phyloP scores from a whole-genome alignment of 1,140 invertebrate species.

The Zaprionus africanus region DNA sequence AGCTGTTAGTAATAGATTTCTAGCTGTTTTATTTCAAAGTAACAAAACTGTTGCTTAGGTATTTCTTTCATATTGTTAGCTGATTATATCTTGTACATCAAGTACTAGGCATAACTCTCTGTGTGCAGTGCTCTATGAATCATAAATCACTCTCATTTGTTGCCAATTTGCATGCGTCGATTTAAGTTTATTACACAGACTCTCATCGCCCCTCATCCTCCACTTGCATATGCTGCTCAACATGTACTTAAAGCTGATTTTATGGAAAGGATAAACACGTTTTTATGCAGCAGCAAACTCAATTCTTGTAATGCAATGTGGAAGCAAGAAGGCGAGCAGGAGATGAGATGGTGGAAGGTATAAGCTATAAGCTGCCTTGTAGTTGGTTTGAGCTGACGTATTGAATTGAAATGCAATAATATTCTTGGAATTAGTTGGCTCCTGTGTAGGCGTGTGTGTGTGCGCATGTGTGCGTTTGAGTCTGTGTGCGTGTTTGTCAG shows the following conservation, averaged over 20 bases:
- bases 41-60: background rate
- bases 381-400: conserved; percentile 13
- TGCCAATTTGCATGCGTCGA: background rate
- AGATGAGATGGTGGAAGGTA: background rate
- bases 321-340: background rate
- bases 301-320: conserved; percentile 19
- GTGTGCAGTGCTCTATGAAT: background rate
- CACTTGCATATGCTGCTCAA: background rate
- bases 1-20: too few relatives aligned
- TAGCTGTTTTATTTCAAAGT: too few relatives aligned
- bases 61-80: background rate
- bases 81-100: background rate
- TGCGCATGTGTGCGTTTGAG: conserved; percentile 5
- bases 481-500: conserved; percentile 27
- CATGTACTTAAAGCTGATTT: background rate
- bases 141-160: background rate
- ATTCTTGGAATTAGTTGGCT: conserved; percentile 18
- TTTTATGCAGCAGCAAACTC: conserved; percentile 7
- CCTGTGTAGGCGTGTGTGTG: conserved; percentile 1
- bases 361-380: background rate
- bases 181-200: background rate
- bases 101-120: background rate
- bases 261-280: conserved; percentile 7
- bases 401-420: conserved; percentile 18
- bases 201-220: background rate